Conservation (phyloP, 1,140 invertebrate species). For the Drosophila repleta region DNA sequence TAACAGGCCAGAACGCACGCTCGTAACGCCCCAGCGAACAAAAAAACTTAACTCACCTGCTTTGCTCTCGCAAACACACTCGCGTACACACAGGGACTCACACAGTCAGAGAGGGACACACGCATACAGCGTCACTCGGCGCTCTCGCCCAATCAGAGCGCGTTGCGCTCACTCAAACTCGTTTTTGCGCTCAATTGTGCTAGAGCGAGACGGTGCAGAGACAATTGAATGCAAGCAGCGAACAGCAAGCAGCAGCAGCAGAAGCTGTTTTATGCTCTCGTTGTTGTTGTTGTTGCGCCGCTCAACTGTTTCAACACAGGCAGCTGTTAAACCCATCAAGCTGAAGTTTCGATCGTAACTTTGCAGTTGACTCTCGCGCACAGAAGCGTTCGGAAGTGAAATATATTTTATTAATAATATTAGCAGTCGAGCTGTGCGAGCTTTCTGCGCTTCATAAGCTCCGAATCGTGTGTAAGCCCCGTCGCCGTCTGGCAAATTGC, state of each 20-base stretch:
- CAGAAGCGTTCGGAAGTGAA: slow-evolving; percentile 84
- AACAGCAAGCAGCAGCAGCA: slow-evolving; percentile 43
- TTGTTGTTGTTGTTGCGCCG: slow-evolving; percentile 41
- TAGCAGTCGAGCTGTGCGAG: slow-evolving; percentile 48
- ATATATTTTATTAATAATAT: slow-evolving; percentile 84
- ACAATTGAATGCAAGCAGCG: slow-evolving; percentile 47
- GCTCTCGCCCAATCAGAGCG: slow-evolving; percentile 57
- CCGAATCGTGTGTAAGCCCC: slow-evolving; percentile 23
- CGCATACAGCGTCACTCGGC: not conserved
- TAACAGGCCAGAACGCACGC: slow-evolving; percentile 52
- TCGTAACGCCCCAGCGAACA: slow-evolving; percentile 61
- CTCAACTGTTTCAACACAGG: slow-evolving; percentile 67
- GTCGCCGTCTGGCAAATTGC: slow-evolving; percentile 22
- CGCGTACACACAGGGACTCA: not conserved
- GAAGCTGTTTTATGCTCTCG: slow-evolving; percentile 59
- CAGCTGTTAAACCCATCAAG: slow-evolving; percentile 82
- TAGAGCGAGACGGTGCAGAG: slow-evolving; percentile 48
- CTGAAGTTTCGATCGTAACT: slow-evolving; percentile 84
- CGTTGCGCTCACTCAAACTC: slow-evolving; percentile 67
- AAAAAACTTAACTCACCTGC: slow-evolving; percentile 36
- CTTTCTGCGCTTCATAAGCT: slow-evolving; percentile 16
- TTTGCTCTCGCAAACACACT: slow-evolving; percentile 16
- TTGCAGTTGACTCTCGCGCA: slow-evolving; percentile 84
- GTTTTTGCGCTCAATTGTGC: slow-evolving; percentile 55
- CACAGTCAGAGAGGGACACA: not conserved